Conservation (phyloP, 2,888 invertebrate species). For the Automeris io region DNA sequence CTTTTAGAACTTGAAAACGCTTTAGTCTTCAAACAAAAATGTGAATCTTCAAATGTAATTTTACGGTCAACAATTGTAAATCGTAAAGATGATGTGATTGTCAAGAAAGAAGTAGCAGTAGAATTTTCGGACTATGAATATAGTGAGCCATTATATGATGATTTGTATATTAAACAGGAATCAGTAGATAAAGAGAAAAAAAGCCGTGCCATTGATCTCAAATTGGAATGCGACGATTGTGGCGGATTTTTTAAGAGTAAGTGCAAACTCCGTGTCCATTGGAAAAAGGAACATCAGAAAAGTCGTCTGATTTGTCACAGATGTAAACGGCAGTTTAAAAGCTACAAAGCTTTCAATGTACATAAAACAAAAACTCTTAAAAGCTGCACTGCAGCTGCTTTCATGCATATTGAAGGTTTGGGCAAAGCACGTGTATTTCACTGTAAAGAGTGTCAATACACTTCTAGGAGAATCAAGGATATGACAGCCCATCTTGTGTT, state of each 20-base stretch:
- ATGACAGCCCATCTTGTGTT: conserved; percentile 37
- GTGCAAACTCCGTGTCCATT: conserved; percentile 43
- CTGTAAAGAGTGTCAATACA: conserved; percentile 42
- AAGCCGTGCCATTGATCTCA: conserved; percentile 28
- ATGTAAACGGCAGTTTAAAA: conserved; percentile 28
- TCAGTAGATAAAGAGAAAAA: conserved; percentile 11
- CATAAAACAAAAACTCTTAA: conserved; percentile 16
- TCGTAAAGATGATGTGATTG: too few relatives aligned
- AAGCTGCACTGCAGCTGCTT: conserved; percentile 12
- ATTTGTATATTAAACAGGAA: too few relatives aligned
- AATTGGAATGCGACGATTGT: conserved; percentile 43
- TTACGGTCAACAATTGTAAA: conserved; percentile 14
- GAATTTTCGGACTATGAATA: too few relatives aligned
- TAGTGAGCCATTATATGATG: too few relatives aligned
- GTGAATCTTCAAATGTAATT: conserved; percentile 41
- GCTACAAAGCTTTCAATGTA: conserved; percentile 19
- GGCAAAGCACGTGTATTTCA: conserved; percentile 15
- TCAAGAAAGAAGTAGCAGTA: neutral
- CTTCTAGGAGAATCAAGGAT: conserved; percentile 37
- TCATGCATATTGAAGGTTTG: conserved; percentile 16
- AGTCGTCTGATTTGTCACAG: conserved; percentile 25
- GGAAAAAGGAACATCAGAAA: conserved; percentile 34
- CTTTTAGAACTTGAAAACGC: conserved; percentile 46
- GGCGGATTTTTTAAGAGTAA: conserved; percentile 37
- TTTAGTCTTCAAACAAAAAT: conserved; percentile 48